Conservation (phyloP, 2,888 invertebrate species). For the Empis stercorea region DNA sequence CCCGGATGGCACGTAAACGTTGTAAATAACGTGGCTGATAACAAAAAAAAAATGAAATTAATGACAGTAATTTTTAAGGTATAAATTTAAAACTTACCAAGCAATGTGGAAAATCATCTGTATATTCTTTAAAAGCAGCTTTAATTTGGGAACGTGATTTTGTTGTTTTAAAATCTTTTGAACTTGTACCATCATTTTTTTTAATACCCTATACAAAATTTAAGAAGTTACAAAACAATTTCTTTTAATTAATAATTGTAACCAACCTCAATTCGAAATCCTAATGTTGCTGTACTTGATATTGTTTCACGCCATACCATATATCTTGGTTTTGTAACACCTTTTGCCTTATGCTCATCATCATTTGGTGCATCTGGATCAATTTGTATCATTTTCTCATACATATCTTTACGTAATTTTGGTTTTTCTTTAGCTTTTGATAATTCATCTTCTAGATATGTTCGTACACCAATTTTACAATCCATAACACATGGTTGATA, state of each 20-base stretch:
- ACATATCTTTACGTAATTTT: conserved; percentile 88
- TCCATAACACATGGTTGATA: conserved; percentile 93
- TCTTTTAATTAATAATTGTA: too few species aligned
- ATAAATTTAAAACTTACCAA: conserved; percentile 59
- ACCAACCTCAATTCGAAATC: conserved; percentile 90
- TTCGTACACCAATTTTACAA: conserved; percentile 89
- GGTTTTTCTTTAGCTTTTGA: conserved; percentile 92
- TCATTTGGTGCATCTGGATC: conserved; percentile 78
- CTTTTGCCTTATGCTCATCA: conserved; percentile 80
- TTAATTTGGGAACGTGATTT: conserved; percentile 71
- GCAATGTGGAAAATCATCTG: conserved; percentile 62
- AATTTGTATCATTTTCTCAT: conserved; percentile 93
- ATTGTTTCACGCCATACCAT: conserved; percentile 96
- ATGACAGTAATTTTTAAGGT: too few species aligned
- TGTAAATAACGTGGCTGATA: conserved; percentile 68
- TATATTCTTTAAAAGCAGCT: conserved; percentile 68
- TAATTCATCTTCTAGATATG: conserved; percentile 87
- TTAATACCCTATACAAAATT: conserved; percentile 51
- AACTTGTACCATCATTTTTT: conserved; percentile 78
- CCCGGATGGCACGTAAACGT: conserved; percentile 70
- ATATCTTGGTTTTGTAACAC: conserved; percentile 87
- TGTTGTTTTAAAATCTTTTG: conserved; percentile 91
- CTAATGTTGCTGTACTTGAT: conserved; percentile 90
- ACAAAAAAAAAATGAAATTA: conserved; percentile 1
- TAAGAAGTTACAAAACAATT: too few species aligned